Evolutionary conservation across 2,888 invertebrate species (phyloP), one percentile per base, ranked within the genome.

Genomic region (Drosophila stalkeri): DNA sequence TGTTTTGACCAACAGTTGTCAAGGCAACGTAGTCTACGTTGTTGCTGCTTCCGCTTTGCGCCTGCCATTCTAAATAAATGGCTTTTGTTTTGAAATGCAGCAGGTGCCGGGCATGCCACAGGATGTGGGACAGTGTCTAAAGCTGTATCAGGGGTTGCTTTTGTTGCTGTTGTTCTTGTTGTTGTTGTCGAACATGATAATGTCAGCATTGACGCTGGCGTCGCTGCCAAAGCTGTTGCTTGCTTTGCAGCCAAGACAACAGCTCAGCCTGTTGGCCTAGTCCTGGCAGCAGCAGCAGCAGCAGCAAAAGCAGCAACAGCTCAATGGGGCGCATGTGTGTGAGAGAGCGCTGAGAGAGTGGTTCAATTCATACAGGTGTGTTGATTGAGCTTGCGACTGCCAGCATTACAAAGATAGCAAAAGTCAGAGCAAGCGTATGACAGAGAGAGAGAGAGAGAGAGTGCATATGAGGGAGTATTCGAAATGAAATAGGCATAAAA

Each of bases 51-150:
- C 82, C 89, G 80, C 46, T 86, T 89, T 84, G 85, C 71, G 82
- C 81, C 77, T 59, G 76, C 65, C 72, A 81, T 86, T 87, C 87
- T 89, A 89, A 89, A 86, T 89, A 89, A 84, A 75, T 74, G 73
- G 67, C 62, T 57, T 79, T 85, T 88, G 86, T 88, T 77, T 73
- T 74, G 75, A 73, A 63, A 73, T 68, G 65, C 81, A 82, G 76
- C 86, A 87, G 88, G 86, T 84, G 88, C 88, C 88, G 82, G 80
- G 85, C 64, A 66, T 87, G 80, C 78, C 72, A 78, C 80, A 82
- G 80, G 74, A 84, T 73, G 82, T 75, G 82, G 72, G 77, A 66
- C 72, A 69, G 80, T 72, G 60, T 55, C 67, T 39, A 65, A 72
- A 68, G 66, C 64, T 64, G 63, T 54, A 41, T 54, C 31, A 43